These are phyloP conservation scores for Sternarchorhynchus goeldii DNA, from an alignment of 2,797 vertebrate genomes.

Conservation along the genomic window DNA sequence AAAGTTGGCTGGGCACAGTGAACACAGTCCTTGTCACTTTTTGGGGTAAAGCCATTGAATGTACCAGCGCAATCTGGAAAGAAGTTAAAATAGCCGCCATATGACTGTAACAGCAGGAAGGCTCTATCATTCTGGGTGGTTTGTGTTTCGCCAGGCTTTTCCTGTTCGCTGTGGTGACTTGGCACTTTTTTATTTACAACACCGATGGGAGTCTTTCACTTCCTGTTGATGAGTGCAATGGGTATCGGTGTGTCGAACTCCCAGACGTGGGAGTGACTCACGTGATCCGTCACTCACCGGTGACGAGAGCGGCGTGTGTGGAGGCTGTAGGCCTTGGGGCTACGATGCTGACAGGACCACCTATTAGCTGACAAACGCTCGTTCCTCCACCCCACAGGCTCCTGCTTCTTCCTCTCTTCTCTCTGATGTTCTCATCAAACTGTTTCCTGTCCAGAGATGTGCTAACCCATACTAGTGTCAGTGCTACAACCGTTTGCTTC, in stretches of 20 bases:
- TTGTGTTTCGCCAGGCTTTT: no score
- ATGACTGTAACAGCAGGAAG: no score
- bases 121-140: no score
- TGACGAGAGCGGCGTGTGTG: conserved; percentile 6
- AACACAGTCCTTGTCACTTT: no score
- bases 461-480: not conserved
- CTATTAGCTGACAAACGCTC: conserved; percentile 22
- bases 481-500: not conserved
- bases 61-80: no score
- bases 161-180: no score
- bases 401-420: not conserved
- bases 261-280: conserved; percentile 19
- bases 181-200: not conserved
- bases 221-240: conserved; percentile 3
- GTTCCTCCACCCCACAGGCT: not conserved
- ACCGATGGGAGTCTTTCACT: not conserved
- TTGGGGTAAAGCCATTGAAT: no score
- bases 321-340: conserved; percentile 10
- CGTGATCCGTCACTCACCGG: conserved; percentile 9
- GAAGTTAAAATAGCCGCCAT: no score
- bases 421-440: no score
- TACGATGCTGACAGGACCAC: conserved; percentile 6
- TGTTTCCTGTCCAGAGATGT: not conserved
- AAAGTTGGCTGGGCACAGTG: no score
- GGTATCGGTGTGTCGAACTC: not conserved